phyloP scores from a whole-genome alignment of 2,797 vertebrate species.

The Eutrigla gurnardus region DNA sequence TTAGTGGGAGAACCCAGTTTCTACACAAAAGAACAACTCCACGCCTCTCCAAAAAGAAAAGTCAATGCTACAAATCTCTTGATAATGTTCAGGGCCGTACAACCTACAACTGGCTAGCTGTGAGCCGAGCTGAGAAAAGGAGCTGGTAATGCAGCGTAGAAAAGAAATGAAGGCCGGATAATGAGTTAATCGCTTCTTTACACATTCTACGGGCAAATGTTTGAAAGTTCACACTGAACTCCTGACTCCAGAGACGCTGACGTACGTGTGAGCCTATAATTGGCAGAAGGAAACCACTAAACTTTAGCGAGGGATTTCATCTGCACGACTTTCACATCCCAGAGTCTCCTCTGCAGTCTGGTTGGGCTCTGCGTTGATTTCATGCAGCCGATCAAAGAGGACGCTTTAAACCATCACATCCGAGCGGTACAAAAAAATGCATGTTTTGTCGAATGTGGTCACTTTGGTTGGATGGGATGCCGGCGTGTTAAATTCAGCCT shows the following conservation, averaged over 20 bases:
- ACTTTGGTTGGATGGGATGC: conserved; percentile 29
- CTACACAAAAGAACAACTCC: too few relatives aligned
- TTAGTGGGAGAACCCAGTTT: too few relatives aligned
- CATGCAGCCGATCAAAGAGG: conserved; percentile 21
- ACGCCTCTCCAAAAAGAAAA: too few relatives aligned
- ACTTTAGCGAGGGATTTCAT: neutral
- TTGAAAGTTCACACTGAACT: too few relatives aligned
- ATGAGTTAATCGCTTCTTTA: conserved; percentile 19
- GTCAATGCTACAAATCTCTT: too few relatives aligned
- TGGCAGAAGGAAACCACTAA: neutral
- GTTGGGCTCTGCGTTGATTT: neutral
- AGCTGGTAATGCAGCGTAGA: neutral
- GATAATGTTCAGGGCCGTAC: too few relatives aligned
- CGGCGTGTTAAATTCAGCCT: neutral
- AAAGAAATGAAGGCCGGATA: neutral
- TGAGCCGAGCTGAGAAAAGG: neutral
- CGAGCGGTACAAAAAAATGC: conserved; percentile 15
- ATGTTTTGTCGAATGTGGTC: conserved; percentile 42
- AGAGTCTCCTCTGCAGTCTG: neutral
- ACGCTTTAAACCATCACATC: conserved; percentile 11
- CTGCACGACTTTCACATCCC: neutral
- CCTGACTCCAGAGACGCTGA: neutral
- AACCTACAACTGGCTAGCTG: neutral
- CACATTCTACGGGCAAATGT: conserved; percentile 1
- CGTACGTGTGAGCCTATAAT: neutral